Evolutionary conservation across 2,888 invertebrate species (phyloP).

Genomic region (Lamproptera curius): DNA sequence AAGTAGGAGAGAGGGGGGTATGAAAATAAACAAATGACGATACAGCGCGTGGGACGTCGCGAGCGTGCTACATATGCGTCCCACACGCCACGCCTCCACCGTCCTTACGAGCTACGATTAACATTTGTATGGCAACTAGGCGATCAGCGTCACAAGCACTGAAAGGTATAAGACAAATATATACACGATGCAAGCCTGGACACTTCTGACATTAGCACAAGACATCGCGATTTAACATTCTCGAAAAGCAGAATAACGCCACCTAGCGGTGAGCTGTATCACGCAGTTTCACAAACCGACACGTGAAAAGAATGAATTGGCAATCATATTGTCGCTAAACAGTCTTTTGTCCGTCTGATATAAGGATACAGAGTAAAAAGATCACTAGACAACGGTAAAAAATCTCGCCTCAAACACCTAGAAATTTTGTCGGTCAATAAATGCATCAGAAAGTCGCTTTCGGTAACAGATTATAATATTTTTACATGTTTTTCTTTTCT

Average conservation of each 20-base stretch:
- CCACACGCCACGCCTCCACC: no score
- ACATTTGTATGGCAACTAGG: slow-evolving; percentile 75
- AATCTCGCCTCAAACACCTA: neutral
- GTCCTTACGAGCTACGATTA: slow-evolving; percentile 67
- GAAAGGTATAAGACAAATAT: slow-evolving; percentile 52
- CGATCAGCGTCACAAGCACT: slow-evolving; percentile 63
- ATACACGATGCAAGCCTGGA: slow-evolving; percentile 47
- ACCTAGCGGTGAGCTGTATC: neutral
- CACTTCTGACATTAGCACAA: no score
- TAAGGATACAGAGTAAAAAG: no score
- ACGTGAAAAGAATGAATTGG: neutral
- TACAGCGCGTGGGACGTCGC: no score
- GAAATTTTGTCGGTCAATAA: slow-evolving; percentile 53
- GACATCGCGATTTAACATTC: no score
- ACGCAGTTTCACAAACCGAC: neutral
- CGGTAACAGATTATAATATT: slow-evolving; percentile 68
- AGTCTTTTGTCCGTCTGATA: slow-evolving; percentile 42
- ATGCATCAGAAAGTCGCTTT: slow-evolving; percentile 52
- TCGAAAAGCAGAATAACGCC: no score
- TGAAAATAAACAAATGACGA: no score
- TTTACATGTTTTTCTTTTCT: slow-evolving; percentile 18
- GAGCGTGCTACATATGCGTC: slow-evolving; percentile 39
- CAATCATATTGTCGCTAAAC: slow-evolving; percentile 53
- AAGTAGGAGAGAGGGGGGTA: neutral
- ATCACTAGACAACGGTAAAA: no score